Evolutionary conservation across 2,888 invertebrate genomes (phyloP).

Genomic region (Dexiosoma caninum): DNA sequence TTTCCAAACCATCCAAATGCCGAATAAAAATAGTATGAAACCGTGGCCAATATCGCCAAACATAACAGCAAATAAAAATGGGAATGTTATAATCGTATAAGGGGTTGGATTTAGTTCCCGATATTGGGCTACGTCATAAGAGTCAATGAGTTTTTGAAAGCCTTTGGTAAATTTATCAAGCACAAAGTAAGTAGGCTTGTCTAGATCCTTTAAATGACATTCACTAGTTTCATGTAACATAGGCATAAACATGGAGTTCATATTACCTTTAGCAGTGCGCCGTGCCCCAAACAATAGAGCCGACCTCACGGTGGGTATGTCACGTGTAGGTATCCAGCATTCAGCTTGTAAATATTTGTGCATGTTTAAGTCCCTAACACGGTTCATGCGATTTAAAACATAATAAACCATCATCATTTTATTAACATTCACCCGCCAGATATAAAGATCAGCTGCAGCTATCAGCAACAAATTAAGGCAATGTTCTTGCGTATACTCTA

Average conservation of each 20-base stretch:
- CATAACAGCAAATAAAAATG: constrained; percentile 97
- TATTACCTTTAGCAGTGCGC: constrained; percentile 85
- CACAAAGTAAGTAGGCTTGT: constrained; percentile 91
- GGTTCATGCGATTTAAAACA: constrained; percentile 91
- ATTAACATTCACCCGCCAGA: constrained; percentile 88
- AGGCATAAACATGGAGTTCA: constrained; percentile 81
- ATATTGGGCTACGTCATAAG: constrained; percentile 95
- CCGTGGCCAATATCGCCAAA: constrained; percentile 97
- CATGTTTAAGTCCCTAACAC: constrained; percentile 83
- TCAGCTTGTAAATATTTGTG: constrained; percentile 91
- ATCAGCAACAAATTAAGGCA: constrained; percentile 82
- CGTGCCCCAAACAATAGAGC: constrained; percentile 88
- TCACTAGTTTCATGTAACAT: constrained; percentile 84
- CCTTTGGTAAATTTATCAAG: constrained; percentile 94
- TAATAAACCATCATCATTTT: constrained; percentile 94
- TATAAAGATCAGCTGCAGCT: constrained; percentile 68
- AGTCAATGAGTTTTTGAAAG: constrained; percentile 89
- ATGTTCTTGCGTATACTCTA: constrained; percentile 87
- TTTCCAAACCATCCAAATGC: constrained; percentile 86
- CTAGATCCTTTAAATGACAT: neutral
- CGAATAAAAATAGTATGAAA: constrained; percentile 88
- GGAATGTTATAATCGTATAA: constrained; percentile 94
- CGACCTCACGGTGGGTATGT: constrained; percentile 84
- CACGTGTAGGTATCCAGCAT: constrained; percentile 88
- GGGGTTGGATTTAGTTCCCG: constrained; percentile 94